These are phyloP conservation scores for Nemurella pictetii DNA, from an alignment of 2,888 invertebrate genomes.

Conservation along the genomic window DNA sequence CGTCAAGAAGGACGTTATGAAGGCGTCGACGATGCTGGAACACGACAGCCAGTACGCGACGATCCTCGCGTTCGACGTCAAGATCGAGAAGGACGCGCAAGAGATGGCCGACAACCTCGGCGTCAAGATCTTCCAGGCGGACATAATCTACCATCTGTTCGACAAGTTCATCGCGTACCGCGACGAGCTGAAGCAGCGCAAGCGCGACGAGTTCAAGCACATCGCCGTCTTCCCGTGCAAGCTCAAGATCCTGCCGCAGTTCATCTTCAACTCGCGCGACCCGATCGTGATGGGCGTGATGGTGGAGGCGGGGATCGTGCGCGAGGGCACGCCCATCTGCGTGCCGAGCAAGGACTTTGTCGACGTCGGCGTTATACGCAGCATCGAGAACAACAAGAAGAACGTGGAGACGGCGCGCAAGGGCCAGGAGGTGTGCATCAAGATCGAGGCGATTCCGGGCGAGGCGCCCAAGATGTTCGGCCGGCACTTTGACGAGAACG, in stretches of 20 bases:
- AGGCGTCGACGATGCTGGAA: slow-evolving; percentile 99
- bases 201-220: slow-evolving; percentile 93
- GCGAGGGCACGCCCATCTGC: slow-evolving; percentile 96
- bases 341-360: slow-evolving; percentile 97
- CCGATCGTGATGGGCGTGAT: slow-evolving; percentile 97
- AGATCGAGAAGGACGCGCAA: slow-evolving; percentile 97
- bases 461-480: slow-evolving; percentile 99
- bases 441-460: slow-evolving; percentile 96
- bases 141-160: slow-evolving; percentile 99
- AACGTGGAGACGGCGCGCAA: slow-evolving; percentile 90
- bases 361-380: slow-evolving; percentile 91
- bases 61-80: slow-evolving; percentile 99
- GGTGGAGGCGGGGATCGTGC: slow-evolving; percentile 92
- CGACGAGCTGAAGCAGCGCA: slow-evolving; percentile 86
- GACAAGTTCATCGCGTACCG: slow-evolving; percentile 94
- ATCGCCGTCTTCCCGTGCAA: slow-evolving; percentile 99
- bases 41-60: slow-evolving; percentile 96
- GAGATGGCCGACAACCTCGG: slow-evolving; percentile 93
- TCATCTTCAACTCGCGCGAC: slow-evolving; percentile 96
- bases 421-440: slow-evolving; percentile 94
- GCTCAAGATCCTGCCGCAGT: slow-evolving; percentile 77
- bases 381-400: slow-evolving; percentile 96
- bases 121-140: slow-evolving; percentile 96
- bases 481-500: slow-evolving; percentile 96
- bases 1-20: slow-evolving; percentile 99